These are phyloP conservation scores for Spatulosminthurus flaviceps DNA, from an alignment of 2,888 invertebrate genomes.

Conservation along the genomic window DNA sequence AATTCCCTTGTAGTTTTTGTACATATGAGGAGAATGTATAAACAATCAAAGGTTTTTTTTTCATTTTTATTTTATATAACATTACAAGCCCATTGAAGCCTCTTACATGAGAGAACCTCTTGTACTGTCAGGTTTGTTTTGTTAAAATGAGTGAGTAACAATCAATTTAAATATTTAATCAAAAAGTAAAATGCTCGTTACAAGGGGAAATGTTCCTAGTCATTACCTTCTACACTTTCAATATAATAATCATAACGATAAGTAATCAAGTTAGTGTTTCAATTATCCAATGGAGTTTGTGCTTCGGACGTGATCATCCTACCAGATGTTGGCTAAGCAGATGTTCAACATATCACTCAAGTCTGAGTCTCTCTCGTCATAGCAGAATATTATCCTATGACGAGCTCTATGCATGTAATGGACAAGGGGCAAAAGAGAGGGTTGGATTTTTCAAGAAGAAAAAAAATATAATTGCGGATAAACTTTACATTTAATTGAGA, in stretches of 20 bases:
- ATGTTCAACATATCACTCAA: background rate
- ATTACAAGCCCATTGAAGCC: background rate
- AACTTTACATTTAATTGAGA: conserved; percentile 4
- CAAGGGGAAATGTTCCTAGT: background rate
- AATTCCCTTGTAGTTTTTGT: too few species aligned
- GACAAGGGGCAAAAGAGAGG: background rate
- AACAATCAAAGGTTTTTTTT: too few species aligned
- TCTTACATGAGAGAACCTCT: background rate
- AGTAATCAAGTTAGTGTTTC: conserved; percentile 18
- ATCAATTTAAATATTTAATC: conserved; percentile 13
- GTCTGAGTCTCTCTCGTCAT: too few species aligned
- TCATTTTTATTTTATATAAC: too few species aligned
- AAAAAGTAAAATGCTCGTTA: background rate
- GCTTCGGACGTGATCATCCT: background rate
- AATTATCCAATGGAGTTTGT: conserved; percentile 1
- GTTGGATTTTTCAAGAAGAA: background rate
- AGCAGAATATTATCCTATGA: too few species aligned
- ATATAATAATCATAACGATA: conserved; percentile 18
- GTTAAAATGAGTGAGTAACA: background rate
- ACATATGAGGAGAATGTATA: too few species aligned
- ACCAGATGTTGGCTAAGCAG: background rate
- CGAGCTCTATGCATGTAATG: too few species aligned
- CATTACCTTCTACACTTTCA: background rate
- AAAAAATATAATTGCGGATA: background rate
- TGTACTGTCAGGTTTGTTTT: conserved; percentile 1